These are phyloP conservation scores for Megamerina dolium DNA, from an alignment of 2,888 invertebrate genomes.

Conservation along the genomic window DNA sequence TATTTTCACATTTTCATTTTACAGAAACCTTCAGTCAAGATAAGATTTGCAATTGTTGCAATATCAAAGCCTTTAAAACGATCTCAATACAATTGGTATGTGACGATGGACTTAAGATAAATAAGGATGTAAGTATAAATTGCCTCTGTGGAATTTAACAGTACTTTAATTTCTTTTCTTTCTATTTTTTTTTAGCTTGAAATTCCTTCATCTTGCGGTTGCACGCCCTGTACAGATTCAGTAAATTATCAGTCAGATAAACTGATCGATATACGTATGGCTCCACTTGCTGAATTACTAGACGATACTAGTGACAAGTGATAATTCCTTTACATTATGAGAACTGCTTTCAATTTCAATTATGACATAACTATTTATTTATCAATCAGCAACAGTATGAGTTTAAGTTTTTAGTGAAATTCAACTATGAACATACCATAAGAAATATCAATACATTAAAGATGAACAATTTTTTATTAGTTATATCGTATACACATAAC, in stretches of 20 bases:
- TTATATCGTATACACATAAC: no score
- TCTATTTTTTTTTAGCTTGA: slow-evolving; percentile 33
- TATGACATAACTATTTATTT: not conserved
- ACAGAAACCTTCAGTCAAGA: slow-evolving; percentile 54
- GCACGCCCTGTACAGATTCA: slow-evolving; percentile 33
- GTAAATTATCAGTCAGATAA: slow-evolving; percentile 18
- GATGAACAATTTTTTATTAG: no score
- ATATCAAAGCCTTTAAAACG: slow-evolving; percentile 41
- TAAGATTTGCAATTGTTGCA: slow-evolving; percentile 57
- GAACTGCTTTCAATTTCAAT: not conserved
- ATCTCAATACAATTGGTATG: slow-evolving; percentile 48
- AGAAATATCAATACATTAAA: no score
- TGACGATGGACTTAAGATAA: slow-evolving; percentile 45
- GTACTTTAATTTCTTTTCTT: not conserved
- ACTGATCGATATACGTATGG: slow-evolving; percentile 22
- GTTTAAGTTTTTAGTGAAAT: not conserved
- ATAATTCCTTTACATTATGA: slow-evolving; percentile 1
- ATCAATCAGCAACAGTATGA: no score
- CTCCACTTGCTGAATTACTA: not conserved
- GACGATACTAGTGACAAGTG: no score
- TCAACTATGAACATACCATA: no score
- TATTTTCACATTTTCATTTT: not conserved
- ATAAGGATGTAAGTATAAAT: slow-evolving; percentile 22
- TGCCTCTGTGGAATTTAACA: not conserved
- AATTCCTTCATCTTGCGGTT: slow-evolving; percentile 39